Base-by-base conservation (phyloP, 1,140 invertebrate genomes). In the Pseudomyrmex flavicornis region DNA sequence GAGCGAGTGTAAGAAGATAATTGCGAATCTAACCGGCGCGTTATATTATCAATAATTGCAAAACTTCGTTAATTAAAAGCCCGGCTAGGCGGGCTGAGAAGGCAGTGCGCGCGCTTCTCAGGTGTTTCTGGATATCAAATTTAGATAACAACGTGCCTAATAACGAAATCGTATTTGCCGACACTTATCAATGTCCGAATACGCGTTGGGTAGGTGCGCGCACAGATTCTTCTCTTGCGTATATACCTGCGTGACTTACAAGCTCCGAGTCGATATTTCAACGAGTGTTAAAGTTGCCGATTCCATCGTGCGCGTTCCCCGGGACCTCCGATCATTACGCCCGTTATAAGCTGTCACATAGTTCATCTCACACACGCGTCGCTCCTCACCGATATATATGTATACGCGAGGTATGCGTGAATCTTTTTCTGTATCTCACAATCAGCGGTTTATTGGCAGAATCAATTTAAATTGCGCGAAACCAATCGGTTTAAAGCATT, bases 341-440 rank as follows among this genome's bases (percentile, higher is more conserved):
- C 85, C 86, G 86, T 87, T 87, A 87, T 44, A 83, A 83, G 79
- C 86, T 87, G 86, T 87, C 86, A 63, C 73, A 87, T 87, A 87
- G 85, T 66, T 87, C 86, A 87, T 87, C 85, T 73, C 73, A 22
- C n/a, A 48, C 50, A 77, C 54, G 17, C 72, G 56, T 12, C 44
- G 26, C 48, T 58, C 50, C 82, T 69, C 17, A 68, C 46, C 35
- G 50, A 54, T 35, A 35, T 35, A 7, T 22, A 20, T 50, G 13
- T 35, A 7, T 22, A 44, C 59, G 13, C 75, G 20, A 3, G 12
- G 44, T n/a, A 10, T 13, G 56, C 48, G 35, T 2, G 26, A n/a
- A 65, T 22, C 54, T 10, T 72, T 79, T 73, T 72, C 58, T 66
- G n/a, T 9, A 59, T 72, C 76, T 85, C 20, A 44, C 48, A 73